A percentile compares a stretch with the other conserved stretches of the same genome.
These are phyloP conservation scores for Emydocephalus ijimae DNA, from an alignment of 2,113 vertebrate genomes.

Conservation along the genomic window DNA sequence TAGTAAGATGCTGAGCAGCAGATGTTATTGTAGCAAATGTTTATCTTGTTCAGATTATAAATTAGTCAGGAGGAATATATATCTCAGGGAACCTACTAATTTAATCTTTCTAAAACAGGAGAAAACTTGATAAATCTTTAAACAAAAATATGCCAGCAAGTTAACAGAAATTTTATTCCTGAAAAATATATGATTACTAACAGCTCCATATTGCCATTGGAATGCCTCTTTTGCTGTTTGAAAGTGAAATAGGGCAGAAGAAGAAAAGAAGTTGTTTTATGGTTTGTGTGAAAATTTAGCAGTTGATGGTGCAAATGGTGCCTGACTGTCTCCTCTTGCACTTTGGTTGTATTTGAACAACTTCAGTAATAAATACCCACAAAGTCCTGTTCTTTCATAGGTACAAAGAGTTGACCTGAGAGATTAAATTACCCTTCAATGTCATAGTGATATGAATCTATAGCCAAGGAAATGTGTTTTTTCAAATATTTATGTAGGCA, in stretches of 20 bases:
- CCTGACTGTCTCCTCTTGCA: background rate
- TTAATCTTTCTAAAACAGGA: slow-evolving; percentile 3
- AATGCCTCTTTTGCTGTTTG: background rate
- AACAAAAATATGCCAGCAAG: background rate
- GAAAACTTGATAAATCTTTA: background rate
- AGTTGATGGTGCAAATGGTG: background rate
- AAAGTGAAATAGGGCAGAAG: background rate
- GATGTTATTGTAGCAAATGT: slow-evolving; percentile 4
- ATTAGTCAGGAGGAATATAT: background rate
- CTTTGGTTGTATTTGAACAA: background rate
- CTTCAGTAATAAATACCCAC: background rate
- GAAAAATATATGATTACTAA: background rate
- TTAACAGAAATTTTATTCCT: background rate
- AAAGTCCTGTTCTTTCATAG: background rate
- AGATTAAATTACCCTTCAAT: background rate
- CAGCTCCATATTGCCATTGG: background rate
- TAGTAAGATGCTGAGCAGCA: background rate
- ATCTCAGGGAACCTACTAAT: background rate
- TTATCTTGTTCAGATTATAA: background rate
- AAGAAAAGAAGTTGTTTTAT: background rate
- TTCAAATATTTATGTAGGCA: background rate
- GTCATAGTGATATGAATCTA: background rate
- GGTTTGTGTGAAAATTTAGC: background rate
- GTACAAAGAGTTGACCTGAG: background rate
- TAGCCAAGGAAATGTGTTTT: background rate